These are phyloP conservation scores for Aquatica leii DNA, from an alignment of 2,888 invertebrate species.

Conservation along the genomic window DNA sequence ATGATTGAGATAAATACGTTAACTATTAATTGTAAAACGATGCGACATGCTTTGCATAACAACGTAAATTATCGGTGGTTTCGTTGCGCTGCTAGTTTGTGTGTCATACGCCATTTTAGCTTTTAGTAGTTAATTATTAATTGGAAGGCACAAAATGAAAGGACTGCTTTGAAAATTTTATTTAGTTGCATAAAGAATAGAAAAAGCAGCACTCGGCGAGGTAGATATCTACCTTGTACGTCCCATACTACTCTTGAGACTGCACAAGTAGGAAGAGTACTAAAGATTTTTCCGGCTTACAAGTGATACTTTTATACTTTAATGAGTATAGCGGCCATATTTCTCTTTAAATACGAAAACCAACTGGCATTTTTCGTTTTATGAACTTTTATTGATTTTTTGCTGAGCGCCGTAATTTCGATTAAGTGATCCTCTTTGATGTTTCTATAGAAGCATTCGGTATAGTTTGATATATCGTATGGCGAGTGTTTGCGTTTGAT, in stretches of 20 bases:
- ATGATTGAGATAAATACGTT: no score
- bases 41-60: no score
- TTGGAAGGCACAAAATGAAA: background rate
- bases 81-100: no score
- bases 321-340: background rate
- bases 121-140: slow-evolving; percentile 1
- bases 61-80: no score
- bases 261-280: slow-evolving; percentile 8
- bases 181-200: background rate
- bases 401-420: background rate
- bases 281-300: slow-evolving; percentile 13
- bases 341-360: background rate
- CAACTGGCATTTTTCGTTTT: background rate
- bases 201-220: background rate
- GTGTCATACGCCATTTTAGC: no score
- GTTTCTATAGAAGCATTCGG: slow-evolving; percentile 16
- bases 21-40: no score
- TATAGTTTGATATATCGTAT: slow-evolving; percentile 22
- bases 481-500: slow-evolving; percentile 31
- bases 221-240: background rate
- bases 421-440: slow-evolving; percentile 19
- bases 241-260: slow-evolving; percentile 10
- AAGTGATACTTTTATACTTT: slow-evolving; percentile 8
- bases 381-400: background rate
- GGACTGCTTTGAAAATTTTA: background rate